Evolutionary conservation across 1,140 invertebrate species (phyloP).

Genomic region (Hesperophylax magnus): DNA sequence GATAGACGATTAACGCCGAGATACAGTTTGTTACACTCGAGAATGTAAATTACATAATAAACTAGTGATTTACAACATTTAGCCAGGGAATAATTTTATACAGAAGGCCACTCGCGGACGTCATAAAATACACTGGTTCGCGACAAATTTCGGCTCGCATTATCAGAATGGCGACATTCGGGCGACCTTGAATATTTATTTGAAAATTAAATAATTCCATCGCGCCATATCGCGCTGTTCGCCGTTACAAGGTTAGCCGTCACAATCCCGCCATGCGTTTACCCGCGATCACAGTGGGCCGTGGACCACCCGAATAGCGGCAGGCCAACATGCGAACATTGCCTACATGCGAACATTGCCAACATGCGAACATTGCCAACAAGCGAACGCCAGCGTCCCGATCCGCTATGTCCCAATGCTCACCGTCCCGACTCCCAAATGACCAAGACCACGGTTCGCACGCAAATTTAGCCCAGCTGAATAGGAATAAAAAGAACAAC

Average conservation of each 20-base stretch:
- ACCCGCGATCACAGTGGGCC: not conserved
- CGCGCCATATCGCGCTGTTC: conserved; percentile 31
- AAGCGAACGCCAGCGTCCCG: too few relatives aligned
- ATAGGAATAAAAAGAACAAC: not conserved
- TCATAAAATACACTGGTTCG: conserved; percentile 33
- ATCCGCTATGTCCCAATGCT: too few relatives aligned
- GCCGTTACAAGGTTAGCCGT: not conserved
- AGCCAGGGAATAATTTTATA: conserved; percentile 5
- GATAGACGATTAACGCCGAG: too few relatives aligned
- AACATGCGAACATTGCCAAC: not conserved
- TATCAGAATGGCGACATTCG: conserved; percentile 35
- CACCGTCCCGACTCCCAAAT: too few relatives aligned
- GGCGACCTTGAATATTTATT: conserved; percentile 37
- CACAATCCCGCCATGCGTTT: not conserved
- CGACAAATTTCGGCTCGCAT: conserved; percentile 29
- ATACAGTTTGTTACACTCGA: not conserved
- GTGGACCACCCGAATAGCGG: too few relatives aligned
- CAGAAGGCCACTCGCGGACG: conserved; percentile 13
- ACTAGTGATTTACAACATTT: not conserved
- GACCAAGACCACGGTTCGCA: not conserved
- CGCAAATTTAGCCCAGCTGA: conserved; percentile 3
- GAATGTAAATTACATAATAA: conserved; percentile 10
- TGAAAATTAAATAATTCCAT: conserved; percentile 39
- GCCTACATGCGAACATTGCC: not conserved
- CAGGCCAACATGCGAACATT: too few relatives aligned